Conservation (phyloP, 2,797 vertebrate species). For the Sitta carolinensis region DNA sequence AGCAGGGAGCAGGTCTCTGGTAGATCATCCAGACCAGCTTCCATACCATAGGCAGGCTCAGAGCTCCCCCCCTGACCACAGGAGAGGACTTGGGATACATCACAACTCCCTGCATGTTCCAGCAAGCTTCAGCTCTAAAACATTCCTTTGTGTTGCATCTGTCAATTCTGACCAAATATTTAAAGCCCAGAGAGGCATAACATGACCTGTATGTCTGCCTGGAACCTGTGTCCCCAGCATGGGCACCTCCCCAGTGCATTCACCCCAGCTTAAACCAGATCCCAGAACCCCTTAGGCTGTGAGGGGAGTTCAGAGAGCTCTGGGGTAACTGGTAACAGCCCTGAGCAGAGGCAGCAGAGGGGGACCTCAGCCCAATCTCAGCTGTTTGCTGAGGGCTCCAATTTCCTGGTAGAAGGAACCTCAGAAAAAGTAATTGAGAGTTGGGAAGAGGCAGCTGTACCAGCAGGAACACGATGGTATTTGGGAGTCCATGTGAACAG, state of each 20-base stretch:
- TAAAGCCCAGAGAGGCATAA: background rate
- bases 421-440: background rate
- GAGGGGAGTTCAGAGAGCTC: background rate
- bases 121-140: background rate
- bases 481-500: accelerated
- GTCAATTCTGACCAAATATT: background rate
- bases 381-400: background rate
- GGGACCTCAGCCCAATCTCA: background rate
- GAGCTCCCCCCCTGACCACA: background rate
- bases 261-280: background rate
- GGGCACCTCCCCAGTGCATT: background rate
- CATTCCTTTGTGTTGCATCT: background rate
- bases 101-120: background rate
- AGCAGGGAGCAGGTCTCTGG: background rate
- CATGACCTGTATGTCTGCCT: background rate
- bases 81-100: background rate
- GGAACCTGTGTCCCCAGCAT: accelerated
- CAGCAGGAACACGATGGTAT: background rate
- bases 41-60: background rate
- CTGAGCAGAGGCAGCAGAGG: background rate
- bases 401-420: background rate
- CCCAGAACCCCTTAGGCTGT: background rate
- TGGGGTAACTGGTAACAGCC: background rate
- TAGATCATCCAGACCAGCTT: background rate
- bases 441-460: background rate